Evolutionary conservation across 2,888 invertebrate species (phyloP), one percentile per base, ranked within the genome.

Genomic region (Teinopalpus imperialis): DNA sequence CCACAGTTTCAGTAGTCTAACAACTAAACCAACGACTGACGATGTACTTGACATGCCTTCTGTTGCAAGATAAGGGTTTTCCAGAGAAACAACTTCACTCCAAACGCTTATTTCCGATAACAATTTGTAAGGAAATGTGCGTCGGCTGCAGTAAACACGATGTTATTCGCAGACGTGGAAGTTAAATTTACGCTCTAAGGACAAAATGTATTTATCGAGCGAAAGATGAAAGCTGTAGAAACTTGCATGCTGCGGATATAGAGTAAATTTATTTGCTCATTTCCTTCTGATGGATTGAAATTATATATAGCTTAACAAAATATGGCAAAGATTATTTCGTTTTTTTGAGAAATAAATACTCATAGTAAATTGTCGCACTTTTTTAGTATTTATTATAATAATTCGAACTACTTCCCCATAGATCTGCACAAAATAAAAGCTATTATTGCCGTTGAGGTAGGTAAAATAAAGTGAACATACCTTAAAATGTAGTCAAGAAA

Each of bases 91-190:
- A 66, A 66, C 75, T 73, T 68, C 53, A 68, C 60, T 63, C 51
- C 43, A 49, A 51, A 61, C 61, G 63, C 61, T 64, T 63, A 73
- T 78, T 79, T 78, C 81, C 75, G 73, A 76, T 74, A 72, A 64
- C 66, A 61, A 72, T 77, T 75, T 73, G 67, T 67, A 69, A 70
- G 76, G 77, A 78, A 81, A 78, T 72, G 44, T 45, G 61, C 59
- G 49, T 67, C 51, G 54, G 53, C 39, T 29, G 51, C 53, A 51
- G 58, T 59, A 53, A 54, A 59, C 54, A 52, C 52, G 48, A 43
- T 54, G 54, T 52, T 57, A 39, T 51, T 50, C 50, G 50, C 47
- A 37, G 51, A 52, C 48, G 47, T 35, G 37, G 27, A 40, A 46
- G 46, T 50, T 52, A 48, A 54, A n/a, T n/a, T n/a, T n/a, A n/a